Base-by-base conservation (phyloP, 2,888 invertebrate species). In the Drosophila paracracens region DNA sequence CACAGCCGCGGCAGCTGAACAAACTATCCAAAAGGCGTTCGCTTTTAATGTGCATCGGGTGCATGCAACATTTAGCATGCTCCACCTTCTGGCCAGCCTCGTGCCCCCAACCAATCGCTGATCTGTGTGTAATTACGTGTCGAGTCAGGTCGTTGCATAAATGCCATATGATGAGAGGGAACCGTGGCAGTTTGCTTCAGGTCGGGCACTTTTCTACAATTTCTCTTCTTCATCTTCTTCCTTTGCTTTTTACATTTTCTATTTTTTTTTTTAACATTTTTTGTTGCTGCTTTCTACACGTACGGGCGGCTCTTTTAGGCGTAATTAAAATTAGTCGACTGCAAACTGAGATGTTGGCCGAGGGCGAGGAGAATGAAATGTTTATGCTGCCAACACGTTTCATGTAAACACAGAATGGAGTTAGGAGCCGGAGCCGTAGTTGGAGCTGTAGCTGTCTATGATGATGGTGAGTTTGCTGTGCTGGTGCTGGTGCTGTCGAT, bases 311-410 rank as follows among this genome's bases (percentile, higher is more conserved):
- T 90, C 83, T 88, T 88, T 89, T 90, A 88, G 89, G 82, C 88
- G 84, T 89, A 89, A 88, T 90, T 88, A 90, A 90, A 88, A 88
- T 90, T 89, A 87, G 82, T 81, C 84, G 70, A 88, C 84, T 82
- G 80, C 76, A 78, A 80, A 74, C 33, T 35, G 29, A 35, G 33
- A 25, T 13, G 18, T 27, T 18, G 27, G 25, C 18, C 4, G 11
- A 27, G 56, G 56, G 13, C 2, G 16, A n/a, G 56, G 70, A 46
- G 68, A 56, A 74, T 66, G 58, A 76, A 74, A 88, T 86, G 85
- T 88, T 89, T 85, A 84, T 88, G 85, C 77, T 88, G 86, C 77
- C 83, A 83, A 82, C 88, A 90, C 87, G 82, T 88, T 82, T 61
- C 81, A 72, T 84, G 79, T 73, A 90, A 85, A 89, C 90, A 88